phyloP scores from a whole-genome alignment of 2,797 vertebrate species.

The Parauchenoglanis punctatus region DNA sequence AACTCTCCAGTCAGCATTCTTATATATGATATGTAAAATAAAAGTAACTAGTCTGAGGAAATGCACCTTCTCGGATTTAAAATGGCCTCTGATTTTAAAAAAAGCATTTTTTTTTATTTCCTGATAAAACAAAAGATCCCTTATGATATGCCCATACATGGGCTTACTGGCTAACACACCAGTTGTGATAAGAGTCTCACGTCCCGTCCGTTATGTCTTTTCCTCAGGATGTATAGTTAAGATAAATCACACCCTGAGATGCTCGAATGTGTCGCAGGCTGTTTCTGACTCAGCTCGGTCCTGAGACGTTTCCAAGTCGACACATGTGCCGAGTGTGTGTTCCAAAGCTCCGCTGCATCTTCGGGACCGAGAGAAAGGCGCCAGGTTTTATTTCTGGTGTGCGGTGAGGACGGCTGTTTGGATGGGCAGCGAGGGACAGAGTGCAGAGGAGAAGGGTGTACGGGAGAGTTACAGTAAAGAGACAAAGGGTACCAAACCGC shows the following conservation, averaged over 20 bases:
- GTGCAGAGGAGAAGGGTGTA: constrained; percentile 28
- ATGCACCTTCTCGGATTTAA: neutral
- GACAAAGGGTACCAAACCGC: constrained; percentile 27
- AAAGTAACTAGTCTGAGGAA: neutral
- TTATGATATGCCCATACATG: neutral
- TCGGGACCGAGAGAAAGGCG: constrained; percentile 11
- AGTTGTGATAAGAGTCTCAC: neutral
- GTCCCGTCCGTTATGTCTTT: neutral
- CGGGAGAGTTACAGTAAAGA: constrained; percentile 41
- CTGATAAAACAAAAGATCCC: neutral
- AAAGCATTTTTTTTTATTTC: too few species aligned
- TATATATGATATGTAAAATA: neutral
- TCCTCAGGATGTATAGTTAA: neutral
- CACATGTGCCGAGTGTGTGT: constrained; percentile 23
- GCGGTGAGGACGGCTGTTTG: constrained; percentile 48
- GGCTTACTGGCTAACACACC: neutral
- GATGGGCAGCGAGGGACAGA: constrained; percentile 28
- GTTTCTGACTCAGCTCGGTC: neutral
- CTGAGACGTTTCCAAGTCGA: constrained; percentile 4
- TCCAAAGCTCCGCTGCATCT: constrained; percentile 35
- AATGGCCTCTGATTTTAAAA: too few species aligned
- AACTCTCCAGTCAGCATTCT: neutral
- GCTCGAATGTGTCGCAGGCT: neutral
- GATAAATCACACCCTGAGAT: neutral
- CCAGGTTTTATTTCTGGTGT: constrained; percentile 46